Percentiles rank a stretch among this genome's conserved stretches.
These are phyloP conservation scores for Yponomeuta plumbellus DNA, from an alignment of 2,888 invertebrate genomes.

Conservation along the genomic window DNA sequence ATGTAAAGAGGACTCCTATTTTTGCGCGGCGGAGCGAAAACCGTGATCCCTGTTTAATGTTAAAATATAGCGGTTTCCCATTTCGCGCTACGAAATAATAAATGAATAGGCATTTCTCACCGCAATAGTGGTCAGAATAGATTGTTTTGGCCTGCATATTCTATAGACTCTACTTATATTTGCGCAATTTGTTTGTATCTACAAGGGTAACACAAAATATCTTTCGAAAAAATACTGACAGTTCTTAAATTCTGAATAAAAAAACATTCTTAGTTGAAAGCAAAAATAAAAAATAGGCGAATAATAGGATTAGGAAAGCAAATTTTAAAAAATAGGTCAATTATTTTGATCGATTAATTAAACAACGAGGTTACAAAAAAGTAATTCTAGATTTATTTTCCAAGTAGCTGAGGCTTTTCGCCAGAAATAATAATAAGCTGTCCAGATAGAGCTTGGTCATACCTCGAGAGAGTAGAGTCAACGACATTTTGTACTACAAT, in stretches of 20 bases:
- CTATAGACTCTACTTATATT: not conserved
- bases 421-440: no score
- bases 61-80: not conserved
- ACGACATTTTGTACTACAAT: not conserved
- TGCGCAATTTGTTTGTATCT: not conserved
- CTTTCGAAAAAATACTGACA: no score
- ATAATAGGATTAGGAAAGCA: no score
- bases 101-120: not conserved
- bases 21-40: not conserved
- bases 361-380: no score
- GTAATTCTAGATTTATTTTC: not conserved
- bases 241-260: no score
- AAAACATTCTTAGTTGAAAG: no score
- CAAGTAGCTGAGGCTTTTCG: not conserved
- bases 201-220: no score
- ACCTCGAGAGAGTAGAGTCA: no score
- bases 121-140: not conserved
- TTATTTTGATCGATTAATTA: no score
- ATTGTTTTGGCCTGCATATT: not conserved
- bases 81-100: not conserved
- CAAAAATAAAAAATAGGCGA: no score
- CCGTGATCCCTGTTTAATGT: constrained; percentile 1
- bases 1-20: constrained; percentile 1
- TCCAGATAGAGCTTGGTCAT: no score
- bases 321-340: no score